Conservation (phyloP, 2,113 vertebrate genomes). For the Eulemur macaco region DNA sequence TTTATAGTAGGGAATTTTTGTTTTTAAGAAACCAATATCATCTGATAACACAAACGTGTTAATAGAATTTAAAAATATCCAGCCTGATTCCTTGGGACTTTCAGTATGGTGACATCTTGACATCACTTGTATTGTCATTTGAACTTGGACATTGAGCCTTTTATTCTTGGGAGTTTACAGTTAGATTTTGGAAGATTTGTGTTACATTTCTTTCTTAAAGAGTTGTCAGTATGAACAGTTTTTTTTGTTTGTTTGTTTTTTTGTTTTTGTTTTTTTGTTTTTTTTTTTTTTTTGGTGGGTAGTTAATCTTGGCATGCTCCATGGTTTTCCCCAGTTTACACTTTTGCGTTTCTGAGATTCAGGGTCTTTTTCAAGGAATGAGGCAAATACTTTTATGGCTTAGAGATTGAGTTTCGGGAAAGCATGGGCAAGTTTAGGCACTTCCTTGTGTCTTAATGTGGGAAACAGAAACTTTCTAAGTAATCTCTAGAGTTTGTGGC, state of each 20-base stretch:
- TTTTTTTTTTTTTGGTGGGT: not conserved
- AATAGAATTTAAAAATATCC: not conserved
- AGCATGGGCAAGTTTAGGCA: not conserved
- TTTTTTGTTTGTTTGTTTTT: not conserved
- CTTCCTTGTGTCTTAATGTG: not conserved
- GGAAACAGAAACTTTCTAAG: not conserved
- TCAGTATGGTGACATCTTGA: not conserved
- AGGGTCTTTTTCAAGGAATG: not conserved
- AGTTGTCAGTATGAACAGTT: not conserved
- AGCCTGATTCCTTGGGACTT: not conserved
- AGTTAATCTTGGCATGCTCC: not conserved
- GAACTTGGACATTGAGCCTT: not conserved
- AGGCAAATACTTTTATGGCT: not conserved
- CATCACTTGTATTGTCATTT: not conserved
- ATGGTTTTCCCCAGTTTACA: not conserved
- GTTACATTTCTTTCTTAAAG: not conserved
- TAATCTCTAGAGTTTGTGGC: not conserved
- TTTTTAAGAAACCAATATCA: not conserved
- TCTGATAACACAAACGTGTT: not conserved
- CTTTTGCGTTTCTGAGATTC: slow-evolving; percentile 7
- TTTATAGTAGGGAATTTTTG: not conserved
- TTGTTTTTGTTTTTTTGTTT: not conserved
- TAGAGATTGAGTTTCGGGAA: not conserved
- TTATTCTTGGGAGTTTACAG: not conserved
- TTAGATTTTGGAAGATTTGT: not conserved